phyloP scores from a whole-genome alignment of 2,888 invertebrate species.

The Drosophila anomelani region DNA sequence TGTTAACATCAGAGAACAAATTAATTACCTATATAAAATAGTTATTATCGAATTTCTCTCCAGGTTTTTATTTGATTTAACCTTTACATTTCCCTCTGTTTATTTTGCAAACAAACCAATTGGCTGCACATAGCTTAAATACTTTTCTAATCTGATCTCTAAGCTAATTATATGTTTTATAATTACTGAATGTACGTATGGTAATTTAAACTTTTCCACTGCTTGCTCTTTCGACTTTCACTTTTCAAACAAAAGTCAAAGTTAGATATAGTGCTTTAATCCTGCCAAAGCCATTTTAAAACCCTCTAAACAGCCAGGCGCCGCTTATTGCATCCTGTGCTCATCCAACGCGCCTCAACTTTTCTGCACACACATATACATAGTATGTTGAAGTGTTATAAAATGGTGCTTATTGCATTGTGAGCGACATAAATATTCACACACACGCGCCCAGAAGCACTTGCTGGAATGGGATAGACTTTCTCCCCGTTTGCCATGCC shows the following conservation, averaged over 20 bases:
- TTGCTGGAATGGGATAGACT: conserved; percentile 9
- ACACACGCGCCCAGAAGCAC: conserved; percentile 24
- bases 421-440: conserved; percentile 44
- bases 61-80: neutral
- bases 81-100: neutral
- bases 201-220: conserved; percentile 2
- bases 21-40: too few relatives aligned
- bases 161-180: neutral
- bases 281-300: neutral
- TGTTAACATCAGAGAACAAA: neutral
- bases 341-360: conserved; percentile 10
- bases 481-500: conserved; percentile 9
- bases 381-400: conserved; percentile 49
- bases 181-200: neutral
- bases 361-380: conserved; percentile 14
- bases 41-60: neutral
- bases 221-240: neutral
- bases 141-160: neutral
- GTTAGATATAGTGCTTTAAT: neutral
- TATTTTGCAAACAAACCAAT: neutral
- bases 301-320: neutral
- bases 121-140: neutral
- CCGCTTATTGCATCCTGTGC: conserved; percentile 10
- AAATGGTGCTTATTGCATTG: conserved; percentile 58
- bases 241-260: neutral